Percentiles rank a stretch among this genome's conserved stretches.
Conservation (phyloP, 2,888 invertebrate genomes). For the Rambutsinella grinnellia region DNA sequence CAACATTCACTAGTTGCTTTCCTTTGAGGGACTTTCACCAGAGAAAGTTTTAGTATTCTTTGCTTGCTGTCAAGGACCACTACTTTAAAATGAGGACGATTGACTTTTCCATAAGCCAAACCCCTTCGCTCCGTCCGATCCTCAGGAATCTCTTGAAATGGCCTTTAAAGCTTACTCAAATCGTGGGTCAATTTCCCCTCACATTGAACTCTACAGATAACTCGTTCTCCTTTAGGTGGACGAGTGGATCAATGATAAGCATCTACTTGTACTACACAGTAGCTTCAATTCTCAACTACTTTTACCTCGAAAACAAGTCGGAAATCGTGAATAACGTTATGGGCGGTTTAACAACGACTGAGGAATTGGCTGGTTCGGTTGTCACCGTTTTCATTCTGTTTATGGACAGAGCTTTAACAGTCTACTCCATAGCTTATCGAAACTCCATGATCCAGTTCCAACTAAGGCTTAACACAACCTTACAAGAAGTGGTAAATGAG, state of each 20-base stretch:
- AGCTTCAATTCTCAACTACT: background rate
- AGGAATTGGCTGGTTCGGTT: constrained; percentile 24
- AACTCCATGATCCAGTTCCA: constrained; percentile 30
- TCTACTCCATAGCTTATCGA: constrained; percentile 12
- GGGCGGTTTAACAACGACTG: constrained; percentile 29
- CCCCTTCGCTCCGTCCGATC: too few species aligned
- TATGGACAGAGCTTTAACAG: constrained; percentile 24
- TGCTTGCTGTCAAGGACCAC: too few species aligned
- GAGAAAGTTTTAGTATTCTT: too few species aligned
- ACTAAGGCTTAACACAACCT: constrained; percentile 1
- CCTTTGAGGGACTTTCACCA: too few species aligned
- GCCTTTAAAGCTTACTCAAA: constrained; percentile 16
- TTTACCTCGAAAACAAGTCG: constrained; percentile 22
- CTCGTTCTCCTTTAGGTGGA: constrained; percentile 14
- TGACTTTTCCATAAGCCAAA: too few species aligned
- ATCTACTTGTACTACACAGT: background rate
- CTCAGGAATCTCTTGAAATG: too few species aligned
- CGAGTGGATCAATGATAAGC: background rate
- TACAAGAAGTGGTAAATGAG: constrained; percentile 10
- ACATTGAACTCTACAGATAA: constrained; percentile 5
- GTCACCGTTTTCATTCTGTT: constrained; percentile 11
- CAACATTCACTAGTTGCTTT: too few species aligned
- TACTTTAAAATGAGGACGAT: too few species aligned
- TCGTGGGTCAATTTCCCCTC: constrained; percentile 24
- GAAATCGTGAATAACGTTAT: constrained; percentile 32